Conservation (phyloP, 1,140 invertebrate species). For the Aethina tumida region DNA sequence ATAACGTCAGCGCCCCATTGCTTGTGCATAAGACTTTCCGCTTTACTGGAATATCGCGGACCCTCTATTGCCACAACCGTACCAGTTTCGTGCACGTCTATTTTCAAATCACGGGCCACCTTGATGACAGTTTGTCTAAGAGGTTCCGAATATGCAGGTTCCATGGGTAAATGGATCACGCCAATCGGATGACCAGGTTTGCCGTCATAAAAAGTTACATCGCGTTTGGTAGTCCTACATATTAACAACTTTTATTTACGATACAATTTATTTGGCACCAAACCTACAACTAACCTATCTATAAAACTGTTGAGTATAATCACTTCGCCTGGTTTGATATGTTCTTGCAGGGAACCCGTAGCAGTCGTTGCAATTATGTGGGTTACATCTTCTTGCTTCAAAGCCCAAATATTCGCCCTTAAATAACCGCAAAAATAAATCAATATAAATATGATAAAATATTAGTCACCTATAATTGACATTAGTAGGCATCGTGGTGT, state of each 20-base stretch:
- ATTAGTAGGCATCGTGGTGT: slow-evolving; percentile 67
- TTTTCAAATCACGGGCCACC: slow-evolving; percentile 48
- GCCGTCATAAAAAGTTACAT: slow-evolving; percentile 86
- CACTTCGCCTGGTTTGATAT: slow-evolving; percentile 80
- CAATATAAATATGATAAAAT: no score
- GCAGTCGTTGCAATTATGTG: slow-evolving; percentile 88
- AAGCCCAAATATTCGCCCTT: slow-evolving; percentile 93
- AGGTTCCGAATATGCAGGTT: slow-evolving; percentile 70
- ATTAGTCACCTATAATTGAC: no score
- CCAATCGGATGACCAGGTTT: slow-evolving; percentile 47
- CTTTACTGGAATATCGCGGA: slow-evolving; percentile 84
- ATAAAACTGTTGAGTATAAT: slow-evolving; percentile 91
- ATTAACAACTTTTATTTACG: no score
- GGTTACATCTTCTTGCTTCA: slow-evolving; percentile 80
- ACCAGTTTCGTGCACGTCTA: slow-evolving; percentile 54
- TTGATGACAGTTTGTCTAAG: slow-evolving; percentile 58
- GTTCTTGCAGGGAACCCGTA: slow-evolving; percentile 83
- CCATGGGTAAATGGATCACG: slow-evolving; percentile 90
- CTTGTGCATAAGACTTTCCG: slow-evolving; percentile 82
- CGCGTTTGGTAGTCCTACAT: slow-evolving; percentile 54
- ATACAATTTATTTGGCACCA: no score
- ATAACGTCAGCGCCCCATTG: slow-evolving; percentile 84
- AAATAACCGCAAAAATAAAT: no score
- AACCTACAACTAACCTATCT: slow-evolving; percentile 78
- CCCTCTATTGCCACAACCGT: slow-evolving; percentile 91